Evolutionary conservation across 2,888 invertebrate genomes (phyloP).

Genomic region (Hyles lineata): DNA sequence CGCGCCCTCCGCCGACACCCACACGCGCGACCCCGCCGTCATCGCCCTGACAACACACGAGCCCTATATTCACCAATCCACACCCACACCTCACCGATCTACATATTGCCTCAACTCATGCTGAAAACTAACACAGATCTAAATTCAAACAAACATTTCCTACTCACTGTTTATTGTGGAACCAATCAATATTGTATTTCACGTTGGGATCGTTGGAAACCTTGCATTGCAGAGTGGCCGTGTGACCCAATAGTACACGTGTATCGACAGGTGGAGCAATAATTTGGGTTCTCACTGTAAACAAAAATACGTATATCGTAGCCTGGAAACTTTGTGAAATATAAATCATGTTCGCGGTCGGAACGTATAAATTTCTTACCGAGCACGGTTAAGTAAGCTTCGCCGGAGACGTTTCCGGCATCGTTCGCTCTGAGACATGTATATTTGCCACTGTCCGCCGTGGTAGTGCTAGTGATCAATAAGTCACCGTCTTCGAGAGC

Average conservation of each 20-base stretch:
- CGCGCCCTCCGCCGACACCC: constrained; percentile 92
- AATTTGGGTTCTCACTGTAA: constrained; percentile 95
- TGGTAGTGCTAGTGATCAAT: constrained; percentile 93
- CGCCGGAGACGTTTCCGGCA: constrained; percentile 93
- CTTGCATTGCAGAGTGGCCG: constrained; percentile 96
- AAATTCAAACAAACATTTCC: constrained; percentile 28
- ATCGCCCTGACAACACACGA: constrained; percentile 62
- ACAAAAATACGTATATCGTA: constrained; percentile 30
- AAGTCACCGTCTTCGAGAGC: constrained; percentile 94
- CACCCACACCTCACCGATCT: background rate
- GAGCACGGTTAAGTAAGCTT: constrained; percentile 92
- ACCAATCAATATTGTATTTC: constrained; percentile 94
- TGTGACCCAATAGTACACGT: constrained; percentile 95
- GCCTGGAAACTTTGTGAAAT: constrained; percentile 35
- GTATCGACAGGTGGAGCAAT: constrained; percentile 97
- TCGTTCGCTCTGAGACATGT: constrained; percentile 95
- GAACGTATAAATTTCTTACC: constrained; percentile 80
- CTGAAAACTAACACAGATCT: background rate
- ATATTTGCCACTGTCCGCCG: constrained; percentile 94
- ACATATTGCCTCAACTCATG: constrained; percentile 14
- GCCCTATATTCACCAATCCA: background rate
- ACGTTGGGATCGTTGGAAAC: constrained; percentile 96
- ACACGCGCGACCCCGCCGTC: constrained; percentile 88
- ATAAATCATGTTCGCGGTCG: constrained; percentile 21
- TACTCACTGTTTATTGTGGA: constrained; percentile 92